phyloP scores from a whole-genome alignment of 1,140 invertebrate species.

The Schlechtendalia chinensis region DNA sequence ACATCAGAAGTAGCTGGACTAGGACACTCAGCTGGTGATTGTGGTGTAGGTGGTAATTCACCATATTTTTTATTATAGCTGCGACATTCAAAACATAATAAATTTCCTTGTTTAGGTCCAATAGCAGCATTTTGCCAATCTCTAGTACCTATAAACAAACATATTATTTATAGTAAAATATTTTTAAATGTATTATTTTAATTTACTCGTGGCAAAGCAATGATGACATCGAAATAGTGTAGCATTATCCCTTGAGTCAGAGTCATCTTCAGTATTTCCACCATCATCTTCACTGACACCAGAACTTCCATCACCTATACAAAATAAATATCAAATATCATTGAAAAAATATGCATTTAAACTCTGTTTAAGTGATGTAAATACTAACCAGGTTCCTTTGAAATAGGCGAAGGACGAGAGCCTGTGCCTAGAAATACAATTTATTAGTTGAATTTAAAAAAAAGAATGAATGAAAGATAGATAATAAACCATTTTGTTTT shows the following conservation, averaged over 20 bases:
- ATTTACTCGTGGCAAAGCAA: constrained; percentile 65
- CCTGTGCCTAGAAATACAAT: constrained; percentile 51
- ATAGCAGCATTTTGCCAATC: constrained; percentile 74
- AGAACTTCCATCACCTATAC: constrained; percentile 68
- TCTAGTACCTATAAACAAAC: constrained; percentile 60
- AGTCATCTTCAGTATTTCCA: constrained; percentile 91
- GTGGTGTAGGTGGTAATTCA: constrained; percentile 65
- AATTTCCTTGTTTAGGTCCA: constrained; percentile 66
- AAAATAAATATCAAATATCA: constrained; percentile 42
- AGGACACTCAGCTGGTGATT: constrained; percentile 66
- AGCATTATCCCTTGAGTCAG: constrained; percentile 75
- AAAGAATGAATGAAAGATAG: background rate
- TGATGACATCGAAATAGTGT: constrained; percentile 56
- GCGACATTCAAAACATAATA: constrained; percentile 80
- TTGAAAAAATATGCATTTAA: background rate
- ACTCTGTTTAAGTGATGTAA: background rate
- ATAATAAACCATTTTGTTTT: no score
- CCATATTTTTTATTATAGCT: constrained; percentile 81
- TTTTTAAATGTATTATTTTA: background rate
- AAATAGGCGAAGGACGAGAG: constrained; percentile 55
- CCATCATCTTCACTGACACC: constrained; percentile 89
- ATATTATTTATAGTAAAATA: background rate
- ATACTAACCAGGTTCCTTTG: constrained; percentile 55
- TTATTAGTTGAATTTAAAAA: background rate
- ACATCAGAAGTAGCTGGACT: constrained; percentile 68